phyloP scores from a whole-genome alignment of 2,797 vertebrate species.

The Lerista edwardsae region DNA sequence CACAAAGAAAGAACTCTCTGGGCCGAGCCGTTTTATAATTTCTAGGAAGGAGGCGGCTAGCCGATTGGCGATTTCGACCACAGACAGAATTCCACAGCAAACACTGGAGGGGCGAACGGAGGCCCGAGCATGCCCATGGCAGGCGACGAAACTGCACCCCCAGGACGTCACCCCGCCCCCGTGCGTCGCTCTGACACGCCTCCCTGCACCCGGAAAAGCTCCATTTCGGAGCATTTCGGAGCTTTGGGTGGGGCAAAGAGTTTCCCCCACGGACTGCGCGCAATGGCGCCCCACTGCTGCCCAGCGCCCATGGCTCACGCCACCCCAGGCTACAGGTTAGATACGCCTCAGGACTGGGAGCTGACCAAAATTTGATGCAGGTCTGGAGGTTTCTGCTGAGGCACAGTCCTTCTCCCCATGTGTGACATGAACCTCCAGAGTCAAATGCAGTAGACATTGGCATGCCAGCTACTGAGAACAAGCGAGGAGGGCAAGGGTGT shows the following conservation, averaged over 20 bases:
- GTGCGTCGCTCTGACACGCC: no score
- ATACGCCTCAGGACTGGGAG: not conserved
- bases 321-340: no score
- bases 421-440: not conserved
- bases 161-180: no score
- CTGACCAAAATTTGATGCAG: not conserved
- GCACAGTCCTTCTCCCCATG: not conserved
- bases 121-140: no score
- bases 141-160: no score
- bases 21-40: constrained; percentile 10
- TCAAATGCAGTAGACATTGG: not conserved
- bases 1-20: constrained; percentile 22
- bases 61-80: constrained; percentile 4
- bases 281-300: no score
- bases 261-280: no score
- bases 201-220: no score
- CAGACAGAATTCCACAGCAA: constrained; percentile 1
- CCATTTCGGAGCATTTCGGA: no score
- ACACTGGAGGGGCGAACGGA: no score
- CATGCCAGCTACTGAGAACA: not conserved
- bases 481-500: not conserved
- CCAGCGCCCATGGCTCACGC: no score
- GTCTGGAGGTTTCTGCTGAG: not conserved
- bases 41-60: not conserved
- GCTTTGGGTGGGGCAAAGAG: no score